A percentile compares a stretch with the other conserved stretches of the same genome.
Conservation (phyloP, 2,113 vertebrate genomes). For the Montifringilla adamsi region DNA sequence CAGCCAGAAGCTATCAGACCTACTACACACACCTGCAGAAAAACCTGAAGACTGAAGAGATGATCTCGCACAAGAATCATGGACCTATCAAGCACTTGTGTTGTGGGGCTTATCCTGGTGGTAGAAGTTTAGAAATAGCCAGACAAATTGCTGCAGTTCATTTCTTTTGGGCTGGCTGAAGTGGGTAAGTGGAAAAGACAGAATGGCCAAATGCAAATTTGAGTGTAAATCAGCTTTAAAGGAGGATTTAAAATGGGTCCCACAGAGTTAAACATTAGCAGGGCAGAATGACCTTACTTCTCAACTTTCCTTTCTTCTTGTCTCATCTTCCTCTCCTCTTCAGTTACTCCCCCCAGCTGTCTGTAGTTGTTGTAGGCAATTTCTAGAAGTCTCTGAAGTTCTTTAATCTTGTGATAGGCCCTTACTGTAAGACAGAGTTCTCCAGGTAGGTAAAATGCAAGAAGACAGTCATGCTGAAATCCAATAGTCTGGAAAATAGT, state of each 20-base stretch:
- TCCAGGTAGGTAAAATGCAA: neutral
- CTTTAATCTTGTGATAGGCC: slow-evolving; percentile 74
- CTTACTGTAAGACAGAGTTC: slow-evolving; percentile 71
- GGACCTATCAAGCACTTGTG: neutral
- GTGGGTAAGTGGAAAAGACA: neutral
- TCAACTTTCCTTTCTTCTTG: slow-evolving; percentile 63
- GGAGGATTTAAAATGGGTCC: neutral
- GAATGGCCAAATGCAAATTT: neutral
- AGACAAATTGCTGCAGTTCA: neutral
- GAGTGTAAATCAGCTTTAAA: neutral
- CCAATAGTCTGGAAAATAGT: neutral
- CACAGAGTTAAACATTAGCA: neutral
- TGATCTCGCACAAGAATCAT: neutral
- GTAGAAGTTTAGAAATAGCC: neutral
- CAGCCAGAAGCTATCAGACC: neutral
- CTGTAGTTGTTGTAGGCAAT: slow-evolving; percentile 80
- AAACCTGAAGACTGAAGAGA: neutral
- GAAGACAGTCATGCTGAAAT: neutral
- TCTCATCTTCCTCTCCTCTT: slow-evolving; percentile 69
- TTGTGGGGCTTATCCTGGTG: neutral
- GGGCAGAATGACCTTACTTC: slow-evolving; percentile 67
- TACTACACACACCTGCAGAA: neutral
- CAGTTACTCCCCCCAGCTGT: slow-evolving; percentile 79
- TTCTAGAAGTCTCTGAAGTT: slow-evolving; percentile 71
- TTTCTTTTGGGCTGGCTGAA: neutral